Evolutionary conservation across 2,888 invertebrate species (phyloP).

Genomic region (Penaeus monodon): DNA sequence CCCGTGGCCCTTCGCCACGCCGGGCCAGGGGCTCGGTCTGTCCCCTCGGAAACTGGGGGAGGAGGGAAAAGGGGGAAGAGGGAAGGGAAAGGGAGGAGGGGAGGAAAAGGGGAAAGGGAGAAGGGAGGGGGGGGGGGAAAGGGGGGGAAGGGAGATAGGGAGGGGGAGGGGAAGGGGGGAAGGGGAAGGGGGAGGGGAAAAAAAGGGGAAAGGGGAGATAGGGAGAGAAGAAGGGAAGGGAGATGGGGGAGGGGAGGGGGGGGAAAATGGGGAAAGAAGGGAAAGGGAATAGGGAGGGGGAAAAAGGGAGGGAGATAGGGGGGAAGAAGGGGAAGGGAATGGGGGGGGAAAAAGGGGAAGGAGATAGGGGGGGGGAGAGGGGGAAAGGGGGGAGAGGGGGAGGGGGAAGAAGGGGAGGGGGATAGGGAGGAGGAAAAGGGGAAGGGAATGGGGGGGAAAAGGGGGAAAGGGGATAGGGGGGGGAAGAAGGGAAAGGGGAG

Average conservation of each 20-base stretch:
- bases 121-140: too few relatives aligned
- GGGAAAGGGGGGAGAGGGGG: too few relatives aligned
- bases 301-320: neutral
- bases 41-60: neutral
- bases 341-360: neutral
- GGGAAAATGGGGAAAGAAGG: neutral
- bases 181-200: too few relatives aligned
- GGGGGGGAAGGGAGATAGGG: too few relatives aligned
- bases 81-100: too few relatives aligned
- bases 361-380: neutral
- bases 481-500: too few relatives aligned
- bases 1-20: conserved; percentile 54
- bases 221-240: neutral
- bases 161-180: too few relatives aligned
- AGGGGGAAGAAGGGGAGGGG: neutral
- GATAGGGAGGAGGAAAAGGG: neutral
- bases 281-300: neutral
- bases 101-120: too few relatives aligned
- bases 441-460: too few relatives aligned
- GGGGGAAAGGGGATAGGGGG: too few relatives aligned
- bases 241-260: neutral
- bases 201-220: neutral
- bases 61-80: too few relatives aligned
- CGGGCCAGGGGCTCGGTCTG: conserved; percentile 51
- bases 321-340: neutral